Evolutionary conservation across 2,113 vertebrate species (phyloP).

Genomic region (Heterochromis multidens): DNA sequence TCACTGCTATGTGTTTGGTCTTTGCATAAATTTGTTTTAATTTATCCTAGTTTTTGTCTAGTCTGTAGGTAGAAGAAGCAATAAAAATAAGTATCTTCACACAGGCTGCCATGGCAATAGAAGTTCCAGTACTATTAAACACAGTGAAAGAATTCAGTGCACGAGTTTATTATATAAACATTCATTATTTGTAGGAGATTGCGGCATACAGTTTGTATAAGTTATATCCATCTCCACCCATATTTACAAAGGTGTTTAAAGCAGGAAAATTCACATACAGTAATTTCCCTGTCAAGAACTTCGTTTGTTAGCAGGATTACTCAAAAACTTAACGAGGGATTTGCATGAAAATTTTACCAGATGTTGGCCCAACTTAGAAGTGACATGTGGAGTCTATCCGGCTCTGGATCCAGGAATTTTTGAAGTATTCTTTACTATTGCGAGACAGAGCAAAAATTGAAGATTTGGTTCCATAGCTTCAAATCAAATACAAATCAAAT

Average conservation of each 20-base stretch:
- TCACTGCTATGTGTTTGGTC: neutral
- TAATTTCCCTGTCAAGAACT: neutral
- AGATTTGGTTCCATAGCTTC: too few relatives aligned
- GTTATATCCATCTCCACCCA: neutral
- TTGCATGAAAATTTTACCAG: neutral
- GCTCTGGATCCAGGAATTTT: neutral
- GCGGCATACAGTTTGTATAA: neutral
- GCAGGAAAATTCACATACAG: neutral
- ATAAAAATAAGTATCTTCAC: neutral
- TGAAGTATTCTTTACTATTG: neutral
- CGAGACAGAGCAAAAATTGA: neutral
- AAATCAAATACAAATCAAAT: too few relatives aligned
- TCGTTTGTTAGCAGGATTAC: neutral
- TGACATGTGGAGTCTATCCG: neutral
- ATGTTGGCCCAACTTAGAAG: neutral
- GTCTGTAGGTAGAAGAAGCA: neutral
- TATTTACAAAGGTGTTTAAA: neutral
- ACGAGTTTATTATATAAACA: neutral
- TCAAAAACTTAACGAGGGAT: neutral
- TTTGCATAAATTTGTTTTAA: neutral
- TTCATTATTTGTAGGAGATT: neutral
- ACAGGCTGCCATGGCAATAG: neutral
- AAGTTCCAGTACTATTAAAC: neutral
- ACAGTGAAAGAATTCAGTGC: neutral
- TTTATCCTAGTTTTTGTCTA: constrained; percentile 13